Evolutionary conservation across 2,797 vertebrate species (phyloP).

Genomic region (Lycodopsis pacificus): DNA sequence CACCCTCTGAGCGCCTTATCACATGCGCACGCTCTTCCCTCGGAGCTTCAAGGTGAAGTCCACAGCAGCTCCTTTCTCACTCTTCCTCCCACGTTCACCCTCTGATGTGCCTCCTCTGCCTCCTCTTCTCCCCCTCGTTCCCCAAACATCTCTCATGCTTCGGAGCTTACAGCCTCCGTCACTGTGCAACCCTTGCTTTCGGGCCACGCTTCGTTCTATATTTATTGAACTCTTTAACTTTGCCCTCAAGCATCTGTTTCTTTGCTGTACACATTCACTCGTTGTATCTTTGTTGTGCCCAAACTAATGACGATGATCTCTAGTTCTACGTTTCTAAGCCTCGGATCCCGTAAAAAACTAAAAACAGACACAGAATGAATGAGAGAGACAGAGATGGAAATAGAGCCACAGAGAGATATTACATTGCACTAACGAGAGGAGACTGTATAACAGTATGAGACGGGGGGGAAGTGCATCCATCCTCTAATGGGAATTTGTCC

Average conservation of each 20-base stretch:
- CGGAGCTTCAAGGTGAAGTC: conserved; percentile 62
- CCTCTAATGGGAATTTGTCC: conserved; percentile 33
- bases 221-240: not conserved
- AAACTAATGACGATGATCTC: not conserved
- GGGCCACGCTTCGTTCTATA: not conserved
- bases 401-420: not conserved
- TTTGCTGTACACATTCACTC: not conserved
- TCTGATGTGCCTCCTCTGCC: conserved; percentile 13
- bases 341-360: not conserved
- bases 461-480: conserved; percentile 17
- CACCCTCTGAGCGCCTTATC: conserved; percentile 30
- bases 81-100: conserved; percentile 34
- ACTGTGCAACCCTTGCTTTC: conserved; percentile 3
- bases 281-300: not conserved
- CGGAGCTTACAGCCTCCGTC: conserved; percentile 11
- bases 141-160: conserved; percentile 22
- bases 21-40: conserved; percentile 29
- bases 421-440: conserved; percentile 21
- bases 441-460: conserved; percentile 19
- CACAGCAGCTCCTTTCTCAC: conserved; percentile 26
- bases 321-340: not conserved
- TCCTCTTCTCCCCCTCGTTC: conserved; percentile 21
- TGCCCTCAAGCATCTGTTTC: not conserved
- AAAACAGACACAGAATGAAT: not conserved
- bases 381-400: conserved; percentile 13